These are phyloP conservation scores for Vannuccia rotundouncinata DNA, from an alignment of 2,888 invertebrate genomes.

Conservation along the genomic window DNA sequence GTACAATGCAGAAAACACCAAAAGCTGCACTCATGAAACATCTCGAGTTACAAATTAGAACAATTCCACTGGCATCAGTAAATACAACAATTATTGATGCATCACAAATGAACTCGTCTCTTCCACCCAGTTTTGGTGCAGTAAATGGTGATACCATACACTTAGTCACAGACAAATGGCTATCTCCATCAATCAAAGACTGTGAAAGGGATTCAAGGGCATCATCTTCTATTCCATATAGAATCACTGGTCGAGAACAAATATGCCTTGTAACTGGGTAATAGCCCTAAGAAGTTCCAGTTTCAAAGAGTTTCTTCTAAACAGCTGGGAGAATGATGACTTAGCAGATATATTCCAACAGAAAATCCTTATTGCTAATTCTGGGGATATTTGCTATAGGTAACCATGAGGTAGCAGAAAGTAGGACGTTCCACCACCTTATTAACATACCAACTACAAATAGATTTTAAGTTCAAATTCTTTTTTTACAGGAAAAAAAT, in stretches of 20 bases:
- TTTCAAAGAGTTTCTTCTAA: neutral
- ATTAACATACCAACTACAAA: neutral
- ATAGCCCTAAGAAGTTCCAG: too few species aligned
- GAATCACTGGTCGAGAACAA: neutral
- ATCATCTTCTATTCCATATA: slow-evolving; percentile 15
- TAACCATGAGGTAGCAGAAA: neutral
- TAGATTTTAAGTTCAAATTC: neutral
- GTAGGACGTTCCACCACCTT: too few species aligned
- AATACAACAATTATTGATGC: slow-evolving; percentile 19
- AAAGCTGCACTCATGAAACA: slow-evolving; percentile 16
- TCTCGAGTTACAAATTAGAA: neutral
- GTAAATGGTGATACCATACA: slow-evolving; percentile 26
- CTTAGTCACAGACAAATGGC: slow-evolving; percentile 23
- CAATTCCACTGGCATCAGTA: neutral
- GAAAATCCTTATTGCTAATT: neutral
- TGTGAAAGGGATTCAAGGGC: slow-evolving; percentile 12
- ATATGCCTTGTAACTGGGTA: neutral
- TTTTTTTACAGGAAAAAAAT: neutral
- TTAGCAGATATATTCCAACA: neutral
- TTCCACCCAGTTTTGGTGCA: slow-evolving; percentile 16
- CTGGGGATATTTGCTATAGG: neutral
- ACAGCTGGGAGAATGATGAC: neutral
- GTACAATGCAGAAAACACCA: slow-evolving; percentile 9
- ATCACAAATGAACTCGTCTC: neutral
- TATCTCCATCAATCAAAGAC: slow-evolving; percentile 21